Conservation (phyloP, 2,113 vertebrate species). For the Calypte anna region DNA sequence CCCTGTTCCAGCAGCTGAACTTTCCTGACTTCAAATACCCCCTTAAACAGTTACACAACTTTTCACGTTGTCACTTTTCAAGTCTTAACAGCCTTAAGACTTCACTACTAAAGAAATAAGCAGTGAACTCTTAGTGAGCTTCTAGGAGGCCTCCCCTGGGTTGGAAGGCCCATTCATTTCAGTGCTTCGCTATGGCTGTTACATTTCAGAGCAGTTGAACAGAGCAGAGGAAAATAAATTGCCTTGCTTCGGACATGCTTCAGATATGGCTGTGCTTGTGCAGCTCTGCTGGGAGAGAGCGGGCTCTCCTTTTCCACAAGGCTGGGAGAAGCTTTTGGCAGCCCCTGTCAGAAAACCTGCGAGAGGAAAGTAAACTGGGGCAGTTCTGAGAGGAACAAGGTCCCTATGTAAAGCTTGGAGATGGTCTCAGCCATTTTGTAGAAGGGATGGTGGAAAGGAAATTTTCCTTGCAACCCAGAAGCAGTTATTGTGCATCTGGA, state of each 20-base stretch:
- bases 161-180: neutral
- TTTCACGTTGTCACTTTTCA: neutral
- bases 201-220: neutral
- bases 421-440: neutral
- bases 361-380: neutral
- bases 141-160: neutral
- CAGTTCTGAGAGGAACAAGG: neutral
- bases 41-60: neutral
- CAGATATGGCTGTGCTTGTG: accelerated
- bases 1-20: neutral
- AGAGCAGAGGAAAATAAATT: neutral
- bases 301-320: neutral
- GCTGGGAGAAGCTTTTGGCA: neutral
- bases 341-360: neutral
- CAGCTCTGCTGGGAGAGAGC: neutral
- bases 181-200: neutral
- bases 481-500: neutral
- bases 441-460: neutral
- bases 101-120: neutral
- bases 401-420: neutral
- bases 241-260: neutral
- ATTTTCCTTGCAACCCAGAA: neutral
- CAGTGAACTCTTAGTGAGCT: neutral
- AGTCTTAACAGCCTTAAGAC: neutral
- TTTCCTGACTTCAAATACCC: neutral